Evolutionary conservation across 2,888 invertebrate genomes (phyloP).

Genomic region (Polydrusus tereticollis): DNA sequence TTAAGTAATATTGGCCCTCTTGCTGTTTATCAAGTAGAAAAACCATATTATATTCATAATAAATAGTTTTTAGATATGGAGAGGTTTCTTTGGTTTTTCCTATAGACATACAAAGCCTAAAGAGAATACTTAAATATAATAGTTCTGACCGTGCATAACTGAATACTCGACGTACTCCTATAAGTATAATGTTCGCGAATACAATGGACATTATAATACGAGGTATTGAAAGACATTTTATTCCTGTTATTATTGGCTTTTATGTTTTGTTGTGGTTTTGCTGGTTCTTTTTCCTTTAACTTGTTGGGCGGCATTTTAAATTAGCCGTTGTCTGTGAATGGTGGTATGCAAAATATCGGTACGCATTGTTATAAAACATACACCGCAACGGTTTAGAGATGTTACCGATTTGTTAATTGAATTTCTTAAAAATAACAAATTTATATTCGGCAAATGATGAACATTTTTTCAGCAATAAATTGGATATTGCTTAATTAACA

Average conservation of each 20-base stretch:
- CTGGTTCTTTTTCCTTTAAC: not conserved
- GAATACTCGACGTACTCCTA: not conserved
- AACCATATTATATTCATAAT: too few relatives aligned
- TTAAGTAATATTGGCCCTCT: too few relatives aligned
- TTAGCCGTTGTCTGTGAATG: not conserved
- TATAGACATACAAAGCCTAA: not conserved
- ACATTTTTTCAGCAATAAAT: too few relatives aligned
- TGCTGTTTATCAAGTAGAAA: too few relatives aligned
- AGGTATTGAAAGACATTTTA: constrained; percentile 16
- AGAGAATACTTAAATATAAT: not conserved
- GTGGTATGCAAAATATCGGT: too few relatives aligned
- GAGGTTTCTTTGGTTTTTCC: not conserved
- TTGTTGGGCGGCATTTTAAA: constrained; percentile 10
- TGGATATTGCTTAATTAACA: too few relatives aligned
- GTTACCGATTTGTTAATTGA: too few relatives aligned
- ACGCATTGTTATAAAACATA: too few relatives aligned
- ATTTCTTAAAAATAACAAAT: too few relatives aligned
- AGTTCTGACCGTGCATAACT: not conserved
- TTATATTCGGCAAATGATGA: too few relatives aligned
- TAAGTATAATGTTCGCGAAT: constrained; percentile 10
- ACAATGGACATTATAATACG: constrained; percentile 10
- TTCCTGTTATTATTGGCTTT: constrained; percentile 14
- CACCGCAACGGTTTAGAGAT: too few relatives aligned
- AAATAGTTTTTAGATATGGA: not conserved
- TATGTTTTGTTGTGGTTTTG: constrained; percentile 3